Evolutionary conservation across 2,113 vertebrate genomes (phyloP).

Genomic region (Paradoxurus hermaphroditus): DNA sequence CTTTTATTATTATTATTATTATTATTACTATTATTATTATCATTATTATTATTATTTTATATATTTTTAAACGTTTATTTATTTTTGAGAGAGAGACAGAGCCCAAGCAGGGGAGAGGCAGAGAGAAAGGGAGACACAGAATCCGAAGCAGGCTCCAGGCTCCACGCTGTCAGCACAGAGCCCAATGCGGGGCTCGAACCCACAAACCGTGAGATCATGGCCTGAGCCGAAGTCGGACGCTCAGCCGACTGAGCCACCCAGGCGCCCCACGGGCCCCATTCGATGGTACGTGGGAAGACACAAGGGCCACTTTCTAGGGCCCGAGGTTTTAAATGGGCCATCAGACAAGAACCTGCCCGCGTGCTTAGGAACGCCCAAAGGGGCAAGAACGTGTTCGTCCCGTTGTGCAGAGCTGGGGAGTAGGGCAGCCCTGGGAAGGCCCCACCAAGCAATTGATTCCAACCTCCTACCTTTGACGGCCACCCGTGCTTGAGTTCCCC

Average conservation of each 20-base stretch:
- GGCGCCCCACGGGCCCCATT: not conserved
- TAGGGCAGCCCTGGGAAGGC: fast-evolving
- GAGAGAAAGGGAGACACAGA: too few species aligned
- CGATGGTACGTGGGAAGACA: not conserved
- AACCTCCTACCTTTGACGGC: not conserved
- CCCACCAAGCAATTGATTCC: not conserved
- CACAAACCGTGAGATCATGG: too few species aligned
- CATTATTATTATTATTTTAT: too few species aligned
- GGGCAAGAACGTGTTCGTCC: not conserved
- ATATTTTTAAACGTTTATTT: too few species aligned
- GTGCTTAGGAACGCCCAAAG: fast-evolving
- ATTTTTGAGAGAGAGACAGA: too few species aligned
- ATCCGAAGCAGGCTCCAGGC: too few species aligned
- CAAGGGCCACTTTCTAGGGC: not conserved
- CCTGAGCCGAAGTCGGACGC: too few species aligned
- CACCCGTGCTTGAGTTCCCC: not conserved
- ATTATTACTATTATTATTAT: too few species aligned
- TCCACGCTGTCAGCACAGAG: too few species aligned
- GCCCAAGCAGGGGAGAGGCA: too few species aligned
- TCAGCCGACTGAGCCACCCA: too few species aligned
- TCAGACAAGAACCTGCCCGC: not conserved
- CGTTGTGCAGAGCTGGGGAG: fast-evolving
- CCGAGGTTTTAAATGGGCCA: not conserved
- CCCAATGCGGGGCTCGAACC: fast-evolving
- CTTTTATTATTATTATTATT: not conserved